These are phyloP conservation scores for Erebia palarica DNA, from an alignment of 2,888 invertebrate species.

Conservation along the genomic window DNA sequence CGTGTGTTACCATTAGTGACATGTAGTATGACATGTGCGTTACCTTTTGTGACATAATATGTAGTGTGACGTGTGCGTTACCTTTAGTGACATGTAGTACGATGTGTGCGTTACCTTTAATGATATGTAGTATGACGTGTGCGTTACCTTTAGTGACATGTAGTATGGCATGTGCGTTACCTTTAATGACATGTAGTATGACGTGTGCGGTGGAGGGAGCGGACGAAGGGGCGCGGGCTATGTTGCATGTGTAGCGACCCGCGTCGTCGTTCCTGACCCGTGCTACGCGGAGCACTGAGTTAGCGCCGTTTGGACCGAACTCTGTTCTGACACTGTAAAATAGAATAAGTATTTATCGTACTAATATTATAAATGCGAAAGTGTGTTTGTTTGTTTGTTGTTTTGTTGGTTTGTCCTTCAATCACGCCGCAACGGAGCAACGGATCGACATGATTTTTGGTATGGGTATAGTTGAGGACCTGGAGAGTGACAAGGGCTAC, in stretches of 20 bases:
- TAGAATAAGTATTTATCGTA: neutral
- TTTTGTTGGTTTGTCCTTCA: no score
- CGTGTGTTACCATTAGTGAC: no score
- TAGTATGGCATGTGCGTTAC: conserved; percentile 50
- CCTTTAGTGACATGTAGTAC: conserved; percentile 75
- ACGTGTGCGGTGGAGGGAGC: conserved; percentile 67
- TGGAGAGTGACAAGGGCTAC: no score
- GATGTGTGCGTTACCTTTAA: conserved; percentile 70
- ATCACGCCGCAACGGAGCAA: no score
- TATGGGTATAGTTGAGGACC: no score
- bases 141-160: no score
- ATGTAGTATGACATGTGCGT: no score
- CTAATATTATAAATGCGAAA: no score
- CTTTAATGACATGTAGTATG: conserved; percentile 73
- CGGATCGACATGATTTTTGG: no score
- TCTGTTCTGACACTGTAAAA: conserved; percentile 69
- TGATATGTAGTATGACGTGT: no score
- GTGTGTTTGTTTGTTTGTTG: no score
- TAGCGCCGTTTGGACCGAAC: conserved; percentile 73
- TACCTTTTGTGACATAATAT: no score
- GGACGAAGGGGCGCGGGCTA: conserved; percentile 68
- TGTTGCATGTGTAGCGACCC: conserved; percentile 70
- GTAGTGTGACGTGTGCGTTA: conserved; percentile 47
- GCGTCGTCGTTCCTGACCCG: conserved; percentile 72
- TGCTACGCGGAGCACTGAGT: conserved; percentile 72